Base-by-base conservation (phyloP, 1,140 invertebrate species). In the Drosophila ercepeae region DNA sequence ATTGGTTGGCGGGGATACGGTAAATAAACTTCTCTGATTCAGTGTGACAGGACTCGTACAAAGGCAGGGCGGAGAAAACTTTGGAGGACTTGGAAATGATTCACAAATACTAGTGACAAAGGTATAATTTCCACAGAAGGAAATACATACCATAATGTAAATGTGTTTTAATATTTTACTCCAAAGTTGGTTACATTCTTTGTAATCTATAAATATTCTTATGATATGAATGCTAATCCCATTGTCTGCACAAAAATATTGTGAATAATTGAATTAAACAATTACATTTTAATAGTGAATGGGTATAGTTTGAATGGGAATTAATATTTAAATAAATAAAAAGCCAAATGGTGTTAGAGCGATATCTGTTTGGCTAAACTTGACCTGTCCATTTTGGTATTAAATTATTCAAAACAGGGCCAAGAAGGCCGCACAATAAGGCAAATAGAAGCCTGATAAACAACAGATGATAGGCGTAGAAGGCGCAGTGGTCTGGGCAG, bases 341-440 rank as follows among this genome's bases (percentile, higher is more conserved):
- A 21, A 21, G 21, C 21, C 21, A 21, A 4, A 21, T 21, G 2
- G 2, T 2, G 2, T 11, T 32, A 9, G 11, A 14, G 3, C n/a
- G 27, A 6, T 42, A 4, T 13, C 36, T 7, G 36, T 34, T 48
- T 50, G 36, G 9, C 14, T 21, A 39, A 64, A 57, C 70, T 45
- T 46, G 69, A 74, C 48, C 46, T 50, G 48, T 29, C 70, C 71
- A 67, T 75, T 75, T 74, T 53, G 14, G 60, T 67, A 58, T 52
- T 74, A 74, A 74, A 74, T 75, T 72, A 75, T 75, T 52, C 71
- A 75, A 75, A 36, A 19, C 39, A 42, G 16, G 8, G 29, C 19
- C 39, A 41, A 55, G 18, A 72, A 63, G 21, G 34, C 32, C 14
- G 49, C 18, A 51, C 29, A 32, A 55, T 32, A 74, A 53, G 48